phyloP scores from a whole-genome alignment of 2,888 invertebrate species.

The Eupeodes luniger region DNA sequence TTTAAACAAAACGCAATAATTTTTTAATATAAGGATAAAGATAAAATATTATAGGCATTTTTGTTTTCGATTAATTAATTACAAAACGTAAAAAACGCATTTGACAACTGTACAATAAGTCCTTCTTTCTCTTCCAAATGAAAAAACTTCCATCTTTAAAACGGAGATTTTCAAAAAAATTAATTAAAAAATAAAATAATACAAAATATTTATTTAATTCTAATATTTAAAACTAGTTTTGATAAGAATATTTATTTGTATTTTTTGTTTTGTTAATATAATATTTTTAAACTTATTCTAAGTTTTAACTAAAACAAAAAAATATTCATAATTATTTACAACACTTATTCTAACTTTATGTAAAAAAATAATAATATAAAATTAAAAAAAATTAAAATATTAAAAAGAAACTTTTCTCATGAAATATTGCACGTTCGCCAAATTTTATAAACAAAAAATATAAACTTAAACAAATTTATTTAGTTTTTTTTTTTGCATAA shows the following conservation, averaged over 20 bases:
- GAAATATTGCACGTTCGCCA: conserved; percentile 80
- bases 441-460: conserved; percentile 68
- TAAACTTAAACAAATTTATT: conserved; percentile 58
- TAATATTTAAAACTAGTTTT: conserved; percentile 47
- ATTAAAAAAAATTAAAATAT: conserved; percentile 57
- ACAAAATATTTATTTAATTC: conserved; percentile 25
- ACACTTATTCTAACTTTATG: conserved; percentile 21
- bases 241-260: conserved; percentile 49
- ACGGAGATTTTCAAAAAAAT: conserved; percentile 64
- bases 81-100: conserved; percentile 73
- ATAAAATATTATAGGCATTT: conserved; percentile 30
- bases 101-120: conserved; percentile 76
- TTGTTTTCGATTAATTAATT: conserved; percentile 24
- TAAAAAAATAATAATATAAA: conserved; percentile 43
- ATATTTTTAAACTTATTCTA: conserved; percentile 43
- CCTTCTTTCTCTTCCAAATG: conserved; percentile 75
- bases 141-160: conserved; percentile 60
- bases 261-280: background rate
- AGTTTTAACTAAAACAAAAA: conserved; percentile 36
- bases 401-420: conserved; percentile 68
- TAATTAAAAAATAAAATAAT: conserved; percentile 22
- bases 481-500: conserved; percentile 50
- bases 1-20: conserved; percentile 37
- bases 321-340: conserved; percentile 68
- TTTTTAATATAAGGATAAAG: conserved; percentile 55